Evolutionary conservation across 2,888 invertebrate species (phyloP), one percentile per base, ranked within the genome.

Genomic region (Noctua janthe): DNA sequence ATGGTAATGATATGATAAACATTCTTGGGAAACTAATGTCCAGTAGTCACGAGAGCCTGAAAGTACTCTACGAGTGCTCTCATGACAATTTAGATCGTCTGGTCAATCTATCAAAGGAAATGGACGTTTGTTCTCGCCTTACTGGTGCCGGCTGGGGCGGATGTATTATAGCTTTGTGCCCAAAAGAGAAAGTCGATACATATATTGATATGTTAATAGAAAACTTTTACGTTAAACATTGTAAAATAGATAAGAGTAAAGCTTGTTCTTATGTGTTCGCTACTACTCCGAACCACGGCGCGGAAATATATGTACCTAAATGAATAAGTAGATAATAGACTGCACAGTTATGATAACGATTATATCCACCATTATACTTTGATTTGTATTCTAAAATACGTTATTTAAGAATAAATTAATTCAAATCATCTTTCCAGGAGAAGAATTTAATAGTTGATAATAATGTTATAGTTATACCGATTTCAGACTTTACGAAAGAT

Each of bases 61-160:
- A 98, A 80, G 97, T 98, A 83, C 96, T 98, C 7, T 99, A 99
- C 94, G 99, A 99, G 94, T 99, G 99, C 95, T 99, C 99, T 79
- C 99, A 99, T 96, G 97, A 98, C 1, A 98, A 98, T 91, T 97
- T 99, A 87, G 99, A 99, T 94, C 96, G 97, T 79, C 97, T 99
- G 43, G 99, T 99, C 39, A 97, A 98, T 54, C 95, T 98, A 91
- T 98, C 98, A 15, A 97, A 97, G 82, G 97, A 98, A 74, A 97
- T 97, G 82, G 97, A 97, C 47, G 96, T 98, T n/a, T 98, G 99
- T 67, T 98, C 99, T n/a, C 98, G 99, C 74, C 97, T 99, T 64
- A 99, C 99, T 2, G 99, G 99, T 59, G 99, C 99, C 54, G 99
- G 99, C 97, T 99, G 99, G 99, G 99, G 99, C 62, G 99, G 99